Percentiles rank a stretch among this genome's conserved stretches.
Conservation (phyloP, 2,797 vertebrate genomes). For the Alcedo atthis region DNA sequence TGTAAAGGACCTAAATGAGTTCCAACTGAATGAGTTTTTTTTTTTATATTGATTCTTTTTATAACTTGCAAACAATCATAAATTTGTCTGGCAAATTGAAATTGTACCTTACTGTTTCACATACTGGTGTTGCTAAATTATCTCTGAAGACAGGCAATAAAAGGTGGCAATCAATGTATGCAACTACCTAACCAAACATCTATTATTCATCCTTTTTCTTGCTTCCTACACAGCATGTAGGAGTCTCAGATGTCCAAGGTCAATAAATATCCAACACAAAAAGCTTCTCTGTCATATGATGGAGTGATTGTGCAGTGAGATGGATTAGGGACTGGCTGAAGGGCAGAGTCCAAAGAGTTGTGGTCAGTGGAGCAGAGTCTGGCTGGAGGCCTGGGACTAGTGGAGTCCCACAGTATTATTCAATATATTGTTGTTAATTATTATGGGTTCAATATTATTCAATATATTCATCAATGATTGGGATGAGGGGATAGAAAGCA, state of each 20-base stretch:
- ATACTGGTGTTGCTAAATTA: conserved; percentile 22
- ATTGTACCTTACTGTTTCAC: neutral
- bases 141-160: conserved; percentile 36
- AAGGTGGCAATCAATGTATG: conserved; percentile 41
- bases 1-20: neutral
- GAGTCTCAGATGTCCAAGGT: conserved; percentile 35
- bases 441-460: too few species aligned
- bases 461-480: too few species aligned
- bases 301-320: neutral
- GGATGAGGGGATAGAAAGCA: too few species aligned
- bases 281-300: neutral
- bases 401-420: too few species aligned
- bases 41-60: neutral
- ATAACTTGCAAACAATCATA: neutral
- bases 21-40: neutral
- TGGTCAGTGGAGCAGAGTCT: too few species aligned
- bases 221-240: conserved; percentile 37
- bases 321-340: too few species aligned
- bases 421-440: too few species aligned
- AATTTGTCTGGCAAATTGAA: neutral
- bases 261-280: conserved; percentile 40
- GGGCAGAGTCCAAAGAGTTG: too few species aligned
- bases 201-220: conserved; percentile 67
- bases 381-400: too few species aligned
- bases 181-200: conserved; percentile 50